Percentiles rank a stretch among this genome's conserved stretches.
Evolutionary conservation across 37 sponge, comb jelly and placozoan species (phyloP).

Genomic region (Agelas oroides): DNA sequence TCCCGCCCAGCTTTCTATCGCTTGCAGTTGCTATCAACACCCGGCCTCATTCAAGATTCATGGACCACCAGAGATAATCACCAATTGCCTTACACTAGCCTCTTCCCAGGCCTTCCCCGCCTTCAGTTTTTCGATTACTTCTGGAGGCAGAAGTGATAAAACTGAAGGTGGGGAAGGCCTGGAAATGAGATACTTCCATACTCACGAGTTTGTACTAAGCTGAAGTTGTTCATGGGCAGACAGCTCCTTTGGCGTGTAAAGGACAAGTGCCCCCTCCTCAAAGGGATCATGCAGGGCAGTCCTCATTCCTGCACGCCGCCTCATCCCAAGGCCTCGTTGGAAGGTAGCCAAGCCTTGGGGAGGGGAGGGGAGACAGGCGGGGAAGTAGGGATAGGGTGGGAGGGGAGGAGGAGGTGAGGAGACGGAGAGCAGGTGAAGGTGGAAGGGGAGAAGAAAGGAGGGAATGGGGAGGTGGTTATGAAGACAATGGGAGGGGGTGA

Average conservation of each 20-base stretch:
- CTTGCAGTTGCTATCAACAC: too few species aligned
- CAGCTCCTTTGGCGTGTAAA: slow-evolving; percentile 81
- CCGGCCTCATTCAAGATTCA: too few species aligned
- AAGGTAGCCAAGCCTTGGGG: neutral
- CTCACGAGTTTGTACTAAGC: slow-evolving; percentile 56
- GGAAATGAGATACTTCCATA: too few species aligned
- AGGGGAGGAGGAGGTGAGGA: neutral
- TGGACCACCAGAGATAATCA: too few species aligned
- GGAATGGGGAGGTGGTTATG: too few species aligned
- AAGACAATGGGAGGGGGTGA: too few species aligned
- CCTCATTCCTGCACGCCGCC: slow-evolving; percentile 60
- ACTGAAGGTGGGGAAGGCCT: too few species aligned
- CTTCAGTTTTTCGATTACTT: too few species aligned
- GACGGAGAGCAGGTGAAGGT: neutral
- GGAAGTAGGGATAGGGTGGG: neutral
- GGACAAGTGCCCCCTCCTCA: slow-evolving; percentile 90
- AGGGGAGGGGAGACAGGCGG: slow-evolving; percentile 1
- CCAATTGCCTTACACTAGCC: too few species aligned
- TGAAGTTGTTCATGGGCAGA: slow-evolving; percentile 90
- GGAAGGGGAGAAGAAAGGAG: neutral
- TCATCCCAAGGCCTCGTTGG: slow-evolving; percentile 85
- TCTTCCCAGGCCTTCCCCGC: too few species aligned
- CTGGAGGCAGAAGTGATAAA: too few species aligned
- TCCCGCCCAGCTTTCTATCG: too few species aligned
- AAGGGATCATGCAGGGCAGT: slow-evolving; percentile 90